Evolutionary conservation across 1,140 invertebrate species (phyloP).

Genomic region (Marisa cornuarietis): DNA sequence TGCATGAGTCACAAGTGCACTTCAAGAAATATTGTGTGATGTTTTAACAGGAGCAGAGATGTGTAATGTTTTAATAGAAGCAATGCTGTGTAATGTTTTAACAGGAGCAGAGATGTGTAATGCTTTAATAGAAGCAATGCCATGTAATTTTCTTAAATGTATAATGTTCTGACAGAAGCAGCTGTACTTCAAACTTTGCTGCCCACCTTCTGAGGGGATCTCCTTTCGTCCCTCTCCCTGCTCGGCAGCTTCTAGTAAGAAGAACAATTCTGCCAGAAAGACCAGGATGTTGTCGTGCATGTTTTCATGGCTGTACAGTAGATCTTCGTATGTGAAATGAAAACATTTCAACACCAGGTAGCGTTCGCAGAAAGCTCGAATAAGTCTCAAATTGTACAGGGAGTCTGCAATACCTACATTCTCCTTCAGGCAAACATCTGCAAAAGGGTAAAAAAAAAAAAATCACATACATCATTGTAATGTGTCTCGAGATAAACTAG

Average conservation of each 20-base stretch:
- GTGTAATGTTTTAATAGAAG: not conserved
- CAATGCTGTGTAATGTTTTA: not conserved
- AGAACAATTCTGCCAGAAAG: conserved; percentile 95
- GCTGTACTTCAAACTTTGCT: not conserved
- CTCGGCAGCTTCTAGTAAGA: conserved; percentile 79
- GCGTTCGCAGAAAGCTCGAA: conserved; percentile 85
- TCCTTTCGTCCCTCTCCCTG: not conserved
- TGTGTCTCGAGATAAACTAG: no score
- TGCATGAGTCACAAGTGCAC: not conserved
- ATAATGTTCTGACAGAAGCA: not conserved
- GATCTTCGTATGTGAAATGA: conserved; percentile 95
- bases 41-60: not conserved
- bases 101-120: not conserved
- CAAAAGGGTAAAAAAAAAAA: conserved; percentile 71
- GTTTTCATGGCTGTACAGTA: conserved; percentile 89
- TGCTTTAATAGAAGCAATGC: not conserved
- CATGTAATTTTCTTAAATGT: no score
- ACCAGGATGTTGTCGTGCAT: conserved; percentile 85
- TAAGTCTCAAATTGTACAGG: conserved; percentile 90
- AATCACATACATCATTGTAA: no score
- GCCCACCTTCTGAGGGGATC: not conserved
- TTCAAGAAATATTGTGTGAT: not conserved
- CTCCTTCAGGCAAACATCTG: conserved; percentile 69
- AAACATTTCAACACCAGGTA: conserved; percentile 81
- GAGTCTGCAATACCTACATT: conserved; percentile 81